Conservation (phyloP, 92 coral and sea anemone genomes). For the Porites evermanni region DNA sequence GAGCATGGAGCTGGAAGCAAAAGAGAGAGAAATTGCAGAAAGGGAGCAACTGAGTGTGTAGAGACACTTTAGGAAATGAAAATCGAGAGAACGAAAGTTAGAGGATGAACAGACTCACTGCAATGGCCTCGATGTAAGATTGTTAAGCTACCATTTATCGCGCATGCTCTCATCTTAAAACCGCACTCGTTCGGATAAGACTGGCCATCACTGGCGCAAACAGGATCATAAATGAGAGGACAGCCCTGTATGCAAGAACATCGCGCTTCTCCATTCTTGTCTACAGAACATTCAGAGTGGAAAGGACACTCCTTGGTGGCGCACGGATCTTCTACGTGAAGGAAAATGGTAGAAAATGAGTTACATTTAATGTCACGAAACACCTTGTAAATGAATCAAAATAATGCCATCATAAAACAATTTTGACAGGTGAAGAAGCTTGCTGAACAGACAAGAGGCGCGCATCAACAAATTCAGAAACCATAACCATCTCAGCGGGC, state of each 20-base stretch:
- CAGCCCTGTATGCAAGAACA: slow-evolving; percentile 83
- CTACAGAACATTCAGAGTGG: slow-evolving; percentile 69
- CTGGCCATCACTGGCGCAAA: slow-evolving; percentile 89
- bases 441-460: too few relatives aligned
- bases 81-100: background rate
- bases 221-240: slow-evolving; percentile 66
- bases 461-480: too few relatives aligned
- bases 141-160: slow-evolving; percentile 63
- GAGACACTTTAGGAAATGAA: background rate
- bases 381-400: background rate
- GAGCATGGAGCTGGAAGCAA: slow-evolving; percentile 75
- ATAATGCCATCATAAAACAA: too few relatives aligned
- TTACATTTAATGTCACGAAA: too few relatives aligned
- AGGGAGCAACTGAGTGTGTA: background rate
- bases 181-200: slow-evolving; percentile 82
- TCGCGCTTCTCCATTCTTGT: slow-evolving; percentile 54
- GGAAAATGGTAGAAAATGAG: background rate
- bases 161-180: slow-evolving; percentile 75
- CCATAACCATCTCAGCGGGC: too few relatives aligned
- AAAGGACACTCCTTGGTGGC: slow-evolving; percentile 65
- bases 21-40: background rate
- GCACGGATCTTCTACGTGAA: slow-evolving; percentile 74
- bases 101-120: slow-evolving; percentile 63
- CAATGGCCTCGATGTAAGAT: slow-evolving; percentile 76
- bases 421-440: too few relatives aligned